Evolutionary conservation across 1,140 invertebrate species (phyloP).

Genomic region (Brachionus paranguensis): DNA sequence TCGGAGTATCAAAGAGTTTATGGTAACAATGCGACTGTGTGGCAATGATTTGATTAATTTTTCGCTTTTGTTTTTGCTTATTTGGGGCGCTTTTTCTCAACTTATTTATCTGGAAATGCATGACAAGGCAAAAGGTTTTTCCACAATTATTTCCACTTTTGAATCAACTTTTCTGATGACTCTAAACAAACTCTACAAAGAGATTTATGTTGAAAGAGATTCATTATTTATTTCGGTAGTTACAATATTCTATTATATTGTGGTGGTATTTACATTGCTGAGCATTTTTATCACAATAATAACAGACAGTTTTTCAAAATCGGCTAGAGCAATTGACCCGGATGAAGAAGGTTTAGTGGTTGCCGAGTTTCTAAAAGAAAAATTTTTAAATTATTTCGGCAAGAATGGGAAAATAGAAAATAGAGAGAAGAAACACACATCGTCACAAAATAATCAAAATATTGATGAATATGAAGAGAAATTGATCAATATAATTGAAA

Average conservation of each 20-base stretch:
- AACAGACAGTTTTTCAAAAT: neutral
- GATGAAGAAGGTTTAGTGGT: neutral
- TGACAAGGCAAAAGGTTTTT: neutral
- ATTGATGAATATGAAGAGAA: neutral
- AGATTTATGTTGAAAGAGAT: neutral
- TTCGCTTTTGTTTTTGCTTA: neutral
- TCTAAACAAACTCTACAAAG: neutral
- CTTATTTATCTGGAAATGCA: neutral
- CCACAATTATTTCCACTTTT: neutral
- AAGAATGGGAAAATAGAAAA: neutral
- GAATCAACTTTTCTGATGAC: neutral
- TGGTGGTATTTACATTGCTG: neutral
- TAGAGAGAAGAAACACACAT: neutral
- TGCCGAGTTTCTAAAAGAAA: neutral
- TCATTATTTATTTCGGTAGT: neutral
- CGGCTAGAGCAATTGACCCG: neutral
- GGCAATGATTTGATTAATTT: neutral
- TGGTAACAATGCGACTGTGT: neutral
- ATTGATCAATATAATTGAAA: neutral
- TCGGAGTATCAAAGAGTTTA: neutral
- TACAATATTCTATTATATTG: neutral
- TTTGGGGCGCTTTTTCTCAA: neutral
- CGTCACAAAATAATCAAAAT: neutral
- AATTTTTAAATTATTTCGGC: neutral
- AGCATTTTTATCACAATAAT: conserved; percentile 21